These are phyloP conservation scores for Choristoneura rosaceana DNA, from an alignment of 2,888 invertebrate species.

Conservation along the genomic window DNA sequence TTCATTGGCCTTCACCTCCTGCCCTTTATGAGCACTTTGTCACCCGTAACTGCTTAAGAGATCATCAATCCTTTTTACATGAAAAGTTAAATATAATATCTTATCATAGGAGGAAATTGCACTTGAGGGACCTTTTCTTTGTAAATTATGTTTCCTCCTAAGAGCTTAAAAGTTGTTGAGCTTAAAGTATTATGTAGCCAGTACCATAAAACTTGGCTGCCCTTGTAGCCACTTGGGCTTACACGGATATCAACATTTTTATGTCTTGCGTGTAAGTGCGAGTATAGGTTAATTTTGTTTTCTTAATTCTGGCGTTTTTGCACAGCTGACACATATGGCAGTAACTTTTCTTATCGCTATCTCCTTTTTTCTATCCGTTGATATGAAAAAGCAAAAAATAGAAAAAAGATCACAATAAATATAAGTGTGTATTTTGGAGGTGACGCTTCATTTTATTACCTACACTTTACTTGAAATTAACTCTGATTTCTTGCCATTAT, in stretches of 20 bases:
- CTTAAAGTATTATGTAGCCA: slow-evolving; percentile 28
- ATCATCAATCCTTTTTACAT: slow-evolving; percentile 10
- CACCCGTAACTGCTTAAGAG: slow-evolving; percentile 24
- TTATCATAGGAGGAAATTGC: slow-evolving; percentile 33
- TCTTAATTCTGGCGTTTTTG: background rate
- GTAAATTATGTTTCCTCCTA: slow-evolving; percentile 29
- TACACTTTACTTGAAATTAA: no score
- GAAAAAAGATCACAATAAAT: no score
- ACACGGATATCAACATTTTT: no score
- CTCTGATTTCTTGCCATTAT: no score
- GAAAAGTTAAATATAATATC: slow-evolving; percentile 35
- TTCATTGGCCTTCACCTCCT: slow-evolving; percentile 33
- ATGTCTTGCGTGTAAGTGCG: background rate
- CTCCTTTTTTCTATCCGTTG: no score
- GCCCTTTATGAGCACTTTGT: slow-evolving; percentile 29
- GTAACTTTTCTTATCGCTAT: background rate
- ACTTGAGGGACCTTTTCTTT: slow-evolving; percentile 40
- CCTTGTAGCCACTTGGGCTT: slow-evolving; percentile 8
- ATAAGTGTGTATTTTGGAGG: no score
- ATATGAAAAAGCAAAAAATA: no score
- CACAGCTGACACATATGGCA: background rate
- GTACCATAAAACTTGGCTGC: slow-evolving; percentile 28
- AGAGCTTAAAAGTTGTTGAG: slow-evolving; percentile 13
- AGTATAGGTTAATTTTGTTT: background rate
- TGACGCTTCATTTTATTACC: no score